phyloP scores from a whole-genome alignment of 2,113 vertebrate genomes.

The Paralichthys olivaceus region DNA sequence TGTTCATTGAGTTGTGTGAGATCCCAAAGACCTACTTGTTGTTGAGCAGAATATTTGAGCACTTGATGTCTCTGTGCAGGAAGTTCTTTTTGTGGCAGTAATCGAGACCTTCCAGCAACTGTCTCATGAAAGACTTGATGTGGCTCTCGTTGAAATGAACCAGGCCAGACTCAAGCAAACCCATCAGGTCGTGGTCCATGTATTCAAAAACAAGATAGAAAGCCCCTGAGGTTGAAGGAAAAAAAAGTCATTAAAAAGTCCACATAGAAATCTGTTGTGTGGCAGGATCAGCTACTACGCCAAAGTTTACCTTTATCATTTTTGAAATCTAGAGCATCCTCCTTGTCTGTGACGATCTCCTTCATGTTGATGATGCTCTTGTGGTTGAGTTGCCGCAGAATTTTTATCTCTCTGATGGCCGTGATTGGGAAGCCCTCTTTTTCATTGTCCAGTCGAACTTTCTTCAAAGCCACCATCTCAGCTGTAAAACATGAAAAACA shows the following conservation, averaged over 20 bases:
- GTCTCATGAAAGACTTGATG: slow-evolving; percentile 98
- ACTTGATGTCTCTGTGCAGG: slow-evolving; percentile 97
- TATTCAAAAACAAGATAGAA: slow-evolving; percentile 99
- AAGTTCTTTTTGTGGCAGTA: slow-evolving; percentile 99
- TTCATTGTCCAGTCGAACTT: slow-evolving; percentile 97
- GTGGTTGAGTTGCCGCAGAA: slow-evolving; percentile 95
- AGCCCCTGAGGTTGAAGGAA: slow-evolving; percentile 82
- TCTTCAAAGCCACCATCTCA: slow-evolving; percentile 97
- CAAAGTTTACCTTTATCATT: slow-evolving; percentile 91
- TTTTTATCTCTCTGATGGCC: slow-evolving; percentile 97
- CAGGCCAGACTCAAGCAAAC: slow-evolving; percentile 95
- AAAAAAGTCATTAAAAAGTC: not conserved
- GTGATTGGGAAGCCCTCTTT: slow-evolving; percentile 99
- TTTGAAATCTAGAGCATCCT: slow-evolving; percentile 98
- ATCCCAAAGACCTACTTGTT: slow-evolving; percentile 86
- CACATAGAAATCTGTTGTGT: rapidly evolving
- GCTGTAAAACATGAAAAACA: slow-evolving; percentile 72
- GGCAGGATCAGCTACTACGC: not conserved
- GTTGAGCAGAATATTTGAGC: slow-evolving; percentile 97
- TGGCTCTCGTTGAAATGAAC: slow-evolving; percentile 99
- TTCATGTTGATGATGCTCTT: slow-evolving; percentile 99
- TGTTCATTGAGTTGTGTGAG: not conserved
- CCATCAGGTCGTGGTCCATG: slow-evolving; percentile 99
- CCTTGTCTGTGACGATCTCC: slow-evolving; percentile 98
- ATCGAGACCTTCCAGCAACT: slow-evolving; percentile 97